These are phyloP conservation scores for Pungitius pungitius DNA, from an alignment of 2,113 vertebrate species.

Conservation along the genomic window DNA sequence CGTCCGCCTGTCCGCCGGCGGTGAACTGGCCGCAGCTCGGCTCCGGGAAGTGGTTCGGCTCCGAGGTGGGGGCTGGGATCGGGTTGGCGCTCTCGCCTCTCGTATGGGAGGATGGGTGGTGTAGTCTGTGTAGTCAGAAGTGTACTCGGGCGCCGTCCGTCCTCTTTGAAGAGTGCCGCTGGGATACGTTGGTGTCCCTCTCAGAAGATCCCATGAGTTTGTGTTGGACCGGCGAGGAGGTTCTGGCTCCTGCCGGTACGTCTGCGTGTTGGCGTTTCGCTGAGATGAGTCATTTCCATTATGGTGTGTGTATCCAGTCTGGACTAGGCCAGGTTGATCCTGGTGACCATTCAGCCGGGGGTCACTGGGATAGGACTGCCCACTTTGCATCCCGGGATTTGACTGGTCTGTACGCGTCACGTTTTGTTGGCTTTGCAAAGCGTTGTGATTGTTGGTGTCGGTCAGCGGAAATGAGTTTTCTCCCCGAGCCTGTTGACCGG, in stretches of 20 bases:
- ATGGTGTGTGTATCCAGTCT: constrained; percentile 68
- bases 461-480: constrained; percentile 31
- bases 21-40: constrained; percentile 27
- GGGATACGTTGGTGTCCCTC: constrained; percentile 79
- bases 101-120: constrained; percentile 31
- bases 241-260: constrained; percentile 44
- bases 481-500: constrained; percentile 42
- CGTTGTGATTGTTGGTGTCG: constrained; percentile 17
- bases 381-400: constrained; percentile 44
- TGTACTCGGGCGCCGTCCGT: neutral
- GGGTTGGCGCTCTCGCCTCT: constrained; percentile 9
- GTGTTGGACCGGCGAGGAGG: constrained; percentile 8
- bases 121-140: constrained; percentile 49
- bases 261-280: constrained; percentile 57
- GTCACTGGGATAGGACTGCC: constrained; percentile 18
- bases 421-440: constrained; percentile 35
- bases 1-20: constrained; percentile 13
- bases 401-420: neutral
- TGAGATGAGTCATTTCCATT: constrained; percentile 37
- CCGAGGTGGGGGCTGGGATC: constrained; percentile 17
- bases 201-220: constrained; percentile 72
- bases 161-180: constrained; percentile 22
- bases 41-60: constrained; percentile 1
- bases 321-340: constrained; percentile 42
- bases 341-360: neutral